phyloP scores from a whole-genome alignment of 2,113 vertebrate genomes.

The Chunga burmeisteri region DNA sequence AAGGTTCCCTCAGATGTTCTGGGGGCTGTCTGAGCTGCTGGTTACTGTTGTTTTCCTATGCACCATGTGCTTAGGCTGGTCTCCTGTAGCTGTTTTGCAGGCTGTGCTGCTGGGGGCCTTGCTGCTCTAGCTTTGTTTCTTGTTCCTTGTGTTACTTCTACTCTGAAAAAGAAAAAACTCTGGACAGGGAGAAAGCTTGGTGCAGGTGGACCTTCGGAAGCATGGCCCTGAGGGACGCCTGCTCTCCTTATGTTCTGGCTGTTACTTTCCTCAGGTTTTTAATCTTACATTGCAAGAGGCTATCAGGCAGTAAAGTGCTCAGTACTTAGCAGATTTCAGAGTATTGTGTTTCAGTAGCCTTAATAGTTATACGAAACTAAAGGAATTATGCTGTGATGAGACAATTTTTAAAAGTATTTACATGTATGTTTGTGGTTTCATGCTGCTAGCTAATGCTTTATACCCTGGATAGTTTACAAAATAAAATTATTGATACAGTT shows the following conservation, averaged over 20 bases:
- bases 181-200: background rate
- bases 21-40: rapidly evolving
- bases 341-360: background rate
- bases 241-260: background rate
- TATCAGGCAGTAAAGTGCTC: background rate
- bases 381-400: background rate
- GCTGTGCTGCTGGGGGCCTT: background rate
- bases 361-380: background rate
- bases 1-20: rapidly evolving
- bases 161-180: rapidly evolving
- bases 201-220: background rate
- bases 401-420: background rate
- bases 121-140: background rate
- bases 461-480: background rate
- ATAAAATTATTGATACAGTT: background rate
- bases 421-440: background rate
- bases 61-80: background rate
- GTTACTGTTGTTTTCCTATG: background rate
- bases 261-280: background rate
- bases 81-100: rapidly evolving
- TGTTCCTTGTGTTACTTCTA: background rate
- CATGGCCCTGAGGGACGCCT: rapidly evolving
- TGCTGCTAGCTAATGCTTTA: background rate
- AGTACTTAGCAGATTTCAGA: background rate
- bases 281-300: rapidly evolving